Percentiles rank a stretch among this genome's conserved stretches.
Conservation (phyloP, 2,113 vertebrate genomes). For the Uria lomvia region DNA sequence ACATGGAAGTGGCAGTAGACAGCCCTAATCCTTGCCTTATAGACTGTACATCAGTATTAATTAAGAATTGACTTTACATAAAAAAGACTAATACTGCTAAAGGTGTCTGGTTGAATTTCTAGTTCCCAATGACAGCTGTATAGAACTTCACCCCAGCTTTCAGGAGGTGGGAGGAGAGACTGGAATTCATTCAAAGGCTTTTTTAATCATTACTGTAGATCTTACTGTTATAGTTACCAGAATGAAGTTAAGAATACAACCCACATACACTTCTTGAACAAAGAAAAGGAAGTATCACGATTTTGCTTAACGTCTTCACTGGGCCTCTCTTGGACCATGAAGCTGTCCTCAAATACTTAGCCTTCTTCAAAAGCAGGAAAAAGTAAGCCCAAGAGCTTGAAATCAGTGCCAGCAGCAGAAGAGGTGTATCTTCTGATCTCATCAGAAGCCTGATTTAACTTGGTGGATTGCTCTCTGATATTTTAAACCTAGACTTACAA, state of each 20-base stretch:
- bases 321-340: not conserved
- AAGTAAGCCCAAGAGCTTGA: not conserved
- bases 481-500: not conserved
- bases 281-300: conserved; percentile 17
- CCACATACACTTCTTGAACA: not conserved
- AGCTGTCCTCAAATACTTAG: not conserved
- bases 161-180: conserved; percentile 13
- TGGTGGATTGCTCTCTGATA: not conserved
- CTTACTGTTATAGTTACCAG: not conserved
- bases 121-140: not conserved
- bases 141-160: not conserved
- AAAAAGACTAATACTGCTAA: not conserved
- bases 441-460: not conserved
- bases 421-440: not conserved
- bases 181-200: conserved; percentile 40
- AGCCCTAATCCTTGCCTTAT: not conserved
- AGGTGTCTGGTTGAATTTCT: conserved; percentile 5
- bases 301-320: not conserved
- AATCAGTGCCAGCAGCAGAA: not conserved
- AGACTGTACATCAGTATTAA: not conserved
- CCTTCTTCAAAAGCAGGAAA: not conserved
- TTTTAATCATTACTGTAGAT: conserved; percentile 27
- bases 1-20: not conserved
- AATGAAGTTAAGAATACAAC: not conserved
- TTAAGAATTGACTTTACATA: not conserved